Base-by-base conservation (phyloP, 2,888 invertebrate species). In the Trichacis sp. region DNA sequence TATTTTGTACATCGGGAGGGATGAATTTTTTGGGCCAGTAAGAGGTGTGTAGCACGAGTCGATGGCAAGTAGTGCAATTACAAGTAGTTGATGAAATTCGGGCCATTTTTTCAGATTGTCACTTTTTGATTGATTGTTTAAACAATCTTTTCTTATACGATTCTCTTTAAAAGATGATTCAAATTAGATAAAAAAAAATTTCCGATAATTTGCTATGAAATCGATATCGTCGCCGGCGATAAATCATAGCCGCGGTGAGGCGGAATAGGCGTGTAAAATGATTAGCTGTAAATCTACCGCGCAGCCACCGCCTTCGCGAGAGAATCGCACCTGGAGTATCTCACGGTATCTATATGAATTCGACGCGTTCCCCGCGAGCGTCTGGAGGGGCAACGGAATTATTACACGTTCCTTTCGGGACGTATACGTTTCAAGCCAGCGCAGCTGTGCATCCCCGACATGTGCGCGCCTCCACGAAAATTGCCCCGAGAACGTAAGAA, bases 211-310 rank as follows among this genome's bases (percentile, higher is more conserved):
- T n/a, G n/a, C n/a, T n/a, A n/a, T n/a, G n/a, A n/a, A n/a, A n/a
- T n/a, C n/a, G n/a, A n/a, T n/a, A n/a, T n/a, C n/a, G n/a, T n/a
- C n/a, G n/a, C n/a, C n/a, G n/a, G 24, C 8, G 24, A 24, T 24
- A 8, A 5, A 24, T 24, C 24, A 24, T 24, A 14, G 48, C 38
- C 24, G 56, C 55, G 55, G 61, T 54, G 8, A 5, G 8, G 24
- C 67, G 73, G 70, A 77, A 80, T 81, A 81, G 80, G 78, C 80
- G 82, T 79, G 79, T 82, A 79, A 82, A 82, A 80, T 81, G 82
- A 83, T 83, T 81, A 81, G 81, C 78, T 78, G 80, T 83, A 83
- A 83, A 83, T 83, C 82, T 79, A 82, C 75, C 76, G 75, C 24
- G 24, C 67, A 73, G 73, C 68, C 68, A 72, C 70, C 73, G 72